These are phyloP conservation scores for Psettodes erumei DNA, from an alignment of 2,113 vertebrate genomes.

Conservation along the genomic window DNA sequence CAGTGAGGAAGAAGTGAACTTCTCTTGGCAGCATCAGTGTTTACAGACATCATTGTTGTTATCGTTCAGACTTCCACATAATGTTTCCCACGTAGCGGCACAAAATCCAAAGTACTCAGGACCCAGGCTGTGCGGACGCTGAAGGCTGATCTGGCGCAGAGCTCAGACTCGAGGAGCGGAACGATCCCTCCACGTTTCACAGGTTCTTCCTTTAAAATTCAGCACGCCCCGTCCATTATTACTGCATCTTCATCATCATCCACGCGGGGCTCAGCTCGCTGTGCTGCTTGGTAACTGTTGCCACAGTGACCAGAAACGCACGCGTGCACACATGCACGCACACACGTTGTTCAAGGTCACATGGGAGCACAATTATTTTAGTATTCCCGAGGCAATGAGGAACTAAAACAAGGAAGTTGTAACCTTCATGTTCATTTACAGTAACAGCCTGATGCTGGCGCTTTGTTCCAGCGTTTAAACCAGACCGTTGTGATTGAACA, in stretches of 20 bases:
- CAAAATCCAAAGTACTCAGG: no score
- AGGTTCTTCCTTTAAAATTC: not conserved
- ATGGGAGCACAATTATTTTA: constrained; percentile 21
- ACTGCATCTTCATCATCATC: constrained; percentile 16
- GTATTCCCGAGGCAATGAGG: constrained; percentile 14
- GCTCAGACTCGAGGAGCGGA: no score
- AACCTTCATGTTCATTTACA: constrained; percentile 4
- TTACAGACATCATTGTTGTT: not conserved
- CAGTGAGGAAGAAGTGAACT: constrained; percentile 33
- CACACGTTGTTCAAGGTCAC: constrained; percentile 47
- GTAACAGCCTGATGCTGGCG: not conserved
- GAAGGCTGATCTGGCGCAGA: no score
- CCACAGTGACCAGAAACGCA: constrained; percentile 60
- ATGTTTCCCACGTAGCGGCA: not conserved
- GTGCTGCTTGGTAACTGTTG: constrained; percentile 65
- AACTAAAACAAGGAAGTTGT: constrained; percentile 5
- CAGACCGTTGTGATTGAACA: no score
- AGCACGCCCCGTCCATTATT: not conserved
- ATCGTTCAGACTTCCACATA: not conserved
- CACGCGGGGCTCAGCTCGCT: constrained; percentile 34
- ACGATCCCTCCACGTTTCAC: not conserved
- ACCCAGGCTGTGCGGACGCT: no score
- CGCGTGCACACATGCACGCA: constrained; percentile 32
- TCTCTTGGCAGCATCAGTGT: constrained; percentile 8
- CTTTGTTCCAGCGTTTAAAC: no score